Evolutionary conservation across 2,113 vertebrate genomes (phyloP), one percentile per base, ranked within the genome.

Genomic region (Lipotes vexillifer): DNA sequence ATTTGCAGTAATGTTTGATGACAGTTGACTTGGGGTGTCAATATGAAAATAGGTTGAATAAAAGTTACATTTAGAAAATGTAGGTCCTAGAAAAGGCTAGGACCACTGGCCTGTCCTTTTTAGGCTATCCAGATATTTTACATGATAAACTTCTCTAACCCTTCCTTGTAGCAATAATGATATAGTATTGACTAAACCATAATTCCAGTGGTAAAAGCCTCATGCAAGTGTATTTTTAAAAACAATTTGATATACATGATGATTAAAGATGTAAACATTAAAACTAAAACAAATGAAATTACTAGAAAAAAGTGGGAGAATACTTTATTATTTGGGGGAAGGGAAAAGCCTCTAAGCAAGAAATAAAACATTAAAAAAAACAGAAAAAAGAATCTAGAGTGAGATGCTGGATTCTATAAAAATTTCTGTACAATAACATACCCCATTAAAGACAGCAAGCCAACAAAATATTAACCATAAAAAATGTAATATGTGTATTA

Each of bases 31-130:
- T 59, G 61, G 31, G 5, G 1, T 71, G 27, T 94, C 63, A 78
- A 14, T 75, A 83, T 91, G 52, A 96, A 95, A 96, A 71, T 71
- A 38, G 27, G 12, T 72, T 88, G 77, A 91, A 66, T 84, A 66
- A 89, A 90, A 59, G 15, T 71, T 71, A 41, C n/a, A 46, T 78
- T 29, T 44, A 86, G n/a, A 52, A 52, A 52, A 52, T 17, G 52
- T 52, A 52, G 52, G 52, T 52, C 52, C 52, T 52, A 52, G 52
- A 69, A 93, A 88, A 75, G 52, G 3, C 8, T 90, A 78, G 63
- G 14, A n/a, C 59, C 9, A 6, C 57, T 85, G n/a, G 12, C n/a
- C 1, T 63, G 8, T 96, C 10, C 15, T 14, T 66, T 74, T 92
- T 92, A 71, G 41, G 46, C 74, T 84, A 23, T 77, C 17, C 38